Percentiles rank a stretch among this genome's conserved stretches.
These are phyloP conservation scores for Diplazon laetatorius DNA, from an alignment of 2,888 invertebrate species.

Conservation along the genomic window DNA sequence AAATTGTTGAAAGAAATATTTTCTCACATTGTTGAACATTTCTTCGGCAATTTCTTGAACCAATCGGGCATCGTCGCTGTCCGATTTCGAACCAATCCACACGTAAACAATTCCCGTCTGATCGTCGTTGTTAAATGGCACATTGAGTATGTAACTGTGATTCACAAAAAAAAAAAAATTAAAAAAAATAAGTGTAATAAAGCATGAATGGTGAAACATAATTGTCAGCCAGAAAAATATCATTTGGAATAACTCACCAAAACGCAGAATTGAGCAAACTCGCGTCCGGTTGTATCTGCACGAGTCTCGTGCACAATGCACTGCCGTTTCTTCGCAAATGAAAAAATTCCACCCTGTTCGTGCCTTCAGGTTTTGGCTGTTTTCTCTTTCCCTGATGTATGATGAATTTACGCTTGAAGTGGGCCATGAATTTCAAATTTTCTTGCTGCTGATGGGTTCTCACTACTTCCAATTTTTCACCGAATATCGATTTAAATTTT, in stretches of 20 bases:
- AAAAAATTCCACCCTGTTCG: constrained; percentile 91
- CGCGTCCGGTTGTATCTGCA: constrained; percentile 95
- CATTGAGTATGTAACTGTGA: constrained; percentile 94
- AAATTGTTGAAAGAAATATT: background rate
- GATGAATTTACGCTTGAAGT: constrained; percentile 97
- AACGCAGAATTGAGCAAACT: constrained; percentile 95
- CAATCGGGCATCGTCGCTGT: constrained; percentile 92
- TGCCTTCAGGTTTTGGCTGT: constrained; percentile 79
- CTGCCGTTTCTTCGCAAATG: constrained; percentile 98
- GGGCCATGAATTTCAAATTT: constrained; percentile 98
- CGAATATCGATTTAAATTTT: constrained; percentile 94
- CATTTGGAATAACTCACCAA: no score
- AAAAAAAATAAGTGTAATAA: constrained; percentile 29
- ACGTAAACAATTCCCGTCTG: constrained; percentile 96
- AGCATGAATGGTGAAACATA: background rate
- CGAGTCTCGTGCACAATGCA: constrained; percentile 94
- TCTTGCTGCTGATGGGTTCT: constrained; percentile 99
- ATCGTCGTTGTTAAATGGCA: constrained; percentile 94
- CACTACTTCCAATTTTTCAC: constrained; percentile 96
- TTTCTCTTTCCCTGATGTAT: constrained; percentile 94
- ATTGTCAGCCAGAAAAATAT: no score
- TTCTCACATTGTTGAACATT: constrained; percentile 93
- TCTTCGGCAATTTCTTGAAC: constrained; percentile 96
- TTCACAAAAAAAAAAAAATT: constrained; percentile 33
- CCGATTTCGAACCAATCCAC: constrained; percentile 95